Conservation (phyloP, 2,797 vertebrate species). For the Smutsia gigantea region DNA sequence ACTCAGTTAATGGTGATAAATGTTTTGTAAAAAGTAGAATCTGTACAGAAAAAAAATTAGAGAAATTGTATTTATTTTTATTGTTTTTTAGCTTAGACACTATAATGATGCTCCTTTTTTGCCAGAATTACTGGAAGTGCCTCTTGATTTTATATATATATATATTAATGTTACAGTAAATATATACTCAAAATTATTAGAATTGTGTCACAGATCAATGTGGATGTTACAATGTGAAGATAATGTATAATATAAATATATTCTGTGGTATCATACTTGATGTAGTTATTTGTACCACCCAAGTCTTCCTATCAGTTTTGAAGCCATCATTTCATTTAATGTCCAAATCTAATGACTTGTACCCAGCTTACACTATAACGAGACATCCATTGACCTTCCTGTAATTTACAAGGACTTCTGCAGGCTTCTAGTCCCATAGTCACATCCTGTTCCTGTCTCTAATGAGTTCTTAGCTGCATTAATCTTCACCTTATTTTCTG, state of each 20-base stretch:
- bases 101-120: conserved; percentile 95
- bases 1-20: conserved; percentile 91
- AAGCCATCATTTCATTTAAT: not conserved
- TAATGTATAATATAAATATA: conserved; percentile 95
- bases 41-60: conserved; percentile 94
- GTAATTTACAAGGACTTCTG: not conserved
- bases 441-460: not conserved
- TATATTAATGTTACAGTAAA: conserved; percentile 90
- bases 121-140: conserved; percentile 99
- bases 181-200: conserved; percentile 95
- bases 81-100: conserved; percentile 98
- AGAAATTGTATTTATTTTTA: conserved; percentile 99
- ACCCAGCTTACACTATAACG: not conserved
- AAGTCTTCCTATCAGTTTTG: not conserved
- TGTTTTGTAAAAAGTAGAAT: conserved; percentile 97
- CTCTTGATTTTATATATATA: conserved; percentile 95
- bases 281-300: conserved; percentile 78
- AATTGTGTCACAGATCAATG: conserved; percentile 94
- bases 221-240: conserved; percentile 97
- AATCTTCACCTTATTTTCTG: not conserved
- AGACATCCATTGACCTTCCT: not conserved
- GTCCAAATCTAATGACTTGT: not conserved
- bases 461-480: not conserved
- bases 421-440: not conserved
- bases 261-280: conserved; percentile 90